Evolutionary conservation across 2,888 invertebrate genomes (phyloP).

Genomic region (Chydorus sphaericus): DNA sequence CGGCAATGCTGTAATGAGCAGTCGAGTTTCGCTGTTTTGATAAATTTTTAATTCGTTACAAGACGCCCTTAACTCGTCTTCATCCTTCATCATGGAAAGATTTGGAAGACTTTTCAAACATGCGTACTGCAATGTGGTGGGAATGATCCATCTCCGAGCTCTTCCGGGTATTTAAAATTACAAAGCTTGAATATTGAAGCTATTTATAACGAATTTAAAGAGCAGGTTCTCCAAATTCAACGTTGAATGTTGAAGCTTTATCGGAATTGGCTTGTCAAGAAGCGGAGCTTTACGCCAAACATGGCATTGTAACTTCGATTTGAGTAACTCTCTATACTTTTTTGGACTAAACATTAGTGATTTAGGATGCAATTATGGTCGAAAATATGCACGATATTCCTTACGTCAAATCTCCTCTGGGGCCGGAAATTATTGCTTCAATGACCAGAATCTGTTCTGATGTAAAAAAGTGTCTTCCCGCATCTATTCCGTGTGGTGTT

Average conservation of each 20-base stretch:
- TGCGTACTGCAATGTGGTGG: conserved; percentile 40
- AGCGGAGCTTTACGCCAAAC: conserved; percentile 42
- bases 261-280: conserved; percentile 43
- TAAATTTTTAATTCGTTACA: too few relatives aligned
- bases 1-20: too few relatives aligned
- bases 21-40: too few relatives aligned
- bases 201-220: conserved; percentile 9
- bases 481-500: conserved; percentile 40
- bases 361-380: conserved; percentile 50
- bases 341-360: conserved; percentile 10
- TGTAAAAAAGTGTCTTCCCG: conserved; percentile 38
- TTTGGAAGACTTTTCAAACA: conserved; percentile 33
- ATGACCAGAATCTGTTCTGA: conserved; percentile 49
- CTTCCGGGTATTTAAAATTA: conserved; percentile 42
- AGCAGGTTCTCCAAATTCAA: conserved; percentile 44
- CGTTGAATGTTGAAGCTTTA: conserved; percentile 37
- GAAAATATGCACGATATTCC: conserved; percentile 72
- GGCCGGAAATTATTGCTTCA: conserved; percentile 49
- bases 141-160: conserved; percentile 54
- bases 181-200: neutral
- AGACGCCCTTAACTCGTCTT: too few relatives aligned
- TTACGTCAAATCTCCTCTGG: conserved; percentile 42
- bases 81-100: conserved; percentile 31
- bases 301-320: conserved; percentile 35
- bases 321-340: neutral